Evolutionary conservation across 1,140 invertebrate species (phyloP), one percentile per base, ranked within the genome.

Genomic region (Armadillidium nasatum): DNA sequence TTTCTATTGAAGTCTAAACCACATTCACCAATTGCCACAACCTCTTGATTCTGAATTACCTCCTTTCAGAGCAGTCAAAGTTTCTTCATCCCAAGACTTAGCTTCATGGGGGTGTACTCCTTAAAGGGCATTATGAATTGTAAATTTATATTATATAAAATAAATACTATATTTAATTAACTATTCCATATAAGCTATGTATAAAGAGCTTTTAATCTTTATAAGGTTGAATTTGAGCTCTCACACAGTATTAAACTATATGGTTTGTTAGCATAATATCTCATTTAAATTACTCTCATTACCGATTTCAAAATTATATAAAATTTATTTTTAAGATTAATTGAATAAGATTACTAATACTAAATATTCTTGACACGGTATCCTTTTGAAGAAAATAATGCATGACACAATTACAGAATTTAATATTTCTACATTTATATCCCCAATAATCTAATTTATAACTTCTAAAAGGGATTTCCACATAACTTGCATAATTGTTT

Each of bases 101-200:
- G 95, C 94, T 87, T 97, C 95, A 85, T 97, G 94, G 10, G 95
- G 95, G 87, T 97, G 95, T 76, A 98, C 91, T 79, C 94, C 92
- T 93, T 33, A 33, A 33, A 33, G 33, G 33, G 2, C 33, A 33
- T 33, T 33, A 33, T n/a, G 33, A 33, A 33, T 13, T 10, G 13
- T 43, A 13, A 44, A 43, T n/a, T 10, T 0, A 11, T 46, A 44
- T 0, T 15, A 44, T 44, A 23, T 19, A 43, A 22, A 11, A 4
- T 4, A 13, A 44, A 7, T 22, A 44, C 21, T 22, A 44, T 15
- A 15, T 22, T 22, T 46, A 50, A 15, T 0, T 68, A 43, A 19
- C 21, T n/a, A 10, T 44, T 19, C 13, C 21, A 3, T 15, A 13
- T 44, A 33, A 10, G 19, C 7, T 0, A 15, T 0, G 22, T 15